phyloP scores from a whole-genome alignment of 2,888 invertebrate species.

The Siphlonurus alternatus region DNA sequence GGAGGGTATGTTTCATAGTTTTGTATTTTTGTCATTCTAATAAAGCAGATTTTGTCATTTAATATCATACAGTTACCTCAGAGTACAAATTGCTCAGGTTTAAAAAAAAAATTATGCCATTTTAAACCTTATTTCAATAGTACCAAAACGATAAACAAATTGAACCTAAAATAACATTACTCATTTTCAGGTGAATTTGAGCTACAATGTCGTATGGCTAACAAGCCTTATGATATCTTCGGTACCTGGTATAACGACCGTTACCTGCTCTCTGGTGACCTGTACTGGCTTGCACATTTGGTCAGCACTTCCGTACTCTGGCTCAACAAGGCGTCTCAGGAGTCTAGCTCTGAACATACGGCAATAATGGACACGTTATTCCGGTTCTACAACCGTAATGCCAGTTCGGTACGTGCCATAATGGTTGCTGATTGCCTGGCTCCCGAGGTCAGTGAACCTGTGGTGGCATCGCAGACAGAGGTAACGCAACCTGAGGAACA shows the following conservation, averaged over 20 bases:
- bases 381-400: conserved; percentile 61
- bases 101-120: too few relatives aligned
- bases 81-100: not conserved
- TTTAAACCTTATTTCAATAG: too few relatives aligned
- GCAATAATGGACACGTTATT: conserved; percentile 53
- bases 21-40: too few relatives aligned
- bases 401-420: conserved; percentile 58
- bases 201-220: conserved; percentile 53
- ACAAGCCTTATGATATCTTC: conserved; percentile 75
- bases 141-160: too few relatives aligned
- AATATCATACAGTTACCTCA: too few relatives aligned
- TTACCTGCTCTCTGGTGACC: conserved; percentile 60
- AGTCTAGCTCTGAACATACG: conserved; percentile 57
- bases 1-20: conserved; percentile 32
- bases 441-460: conserved; percentile 14
- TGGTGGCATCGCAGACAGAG: not conserved
- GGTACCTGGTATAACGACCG: conserved; percentile 79
- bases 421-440: conserved; percentile 56
- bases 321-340: conserved; percentile 70
- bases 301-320: conserved; percentile 57
- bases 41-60: too few relatives aligned
- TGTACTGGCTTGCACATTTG: conserved; percentile 61
- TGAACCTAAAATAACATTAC: too few relatives aligned
- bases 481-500: not conserved
- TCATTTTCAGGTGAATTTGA: conserved; percentile 42